Conservation (phyloP, 1,140 invertebrate genomes). For the Meloidogyne hapla region DNA sequence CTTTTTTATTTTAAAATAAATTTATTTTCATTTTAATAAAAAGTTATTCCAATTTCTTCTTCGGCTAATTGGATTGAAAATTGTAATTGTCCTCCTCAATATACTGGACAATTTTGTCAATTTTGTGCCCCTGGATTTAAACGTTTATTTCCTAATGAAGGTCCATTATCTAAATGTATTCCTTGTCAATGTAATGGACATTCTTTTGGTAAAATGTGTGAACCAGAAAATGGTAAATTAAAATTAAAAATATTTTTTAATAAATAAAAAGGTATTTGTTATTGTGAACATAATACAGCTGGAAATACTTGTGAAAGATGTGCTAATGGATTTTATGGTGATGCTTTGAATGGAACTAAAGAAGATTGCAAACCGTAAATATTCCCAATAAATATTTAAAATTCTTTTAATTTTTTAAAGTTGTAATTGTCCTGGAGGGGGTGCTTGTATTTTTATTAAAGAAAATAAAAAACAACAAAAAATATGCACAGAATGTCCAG, state of each 20-base stretch:
- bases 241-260: background rate
- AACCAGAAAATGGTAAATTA: conserved; percentile 79
- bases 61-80: conserved; percentile 85
- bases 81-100: conserved; percentile 86
- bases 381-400: background rate
- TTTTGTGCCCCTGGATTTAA: conserved; percentile 88
- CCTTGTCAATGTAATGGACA: conserved; percentile 93
- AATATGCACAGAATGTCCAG: conserved; percentile 87
- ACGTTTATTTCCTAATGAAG: conserved; percentile 82
- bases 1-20: too few relatives aligned
- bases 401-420: background rate
- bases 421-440: conserved; percentile 85
- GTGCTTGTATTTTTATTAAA: conserved; percentile 87
- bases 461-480: conserved; percentile 79
- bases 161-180: conserved; percentile 86
- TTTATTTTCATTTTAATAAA: background rate
- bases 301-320: conserved; percentile 84
- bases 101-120: conserved; percentile 89
- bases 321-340: conserved; percentile 87
- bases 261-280: conserved; percentile 31
- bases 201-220: conserved; percentile 81
- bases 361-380: conserved; percentile 80
- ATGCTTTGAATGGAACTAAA: conserved; percentile 80
- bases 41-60: background rate
- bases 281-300: conserved; percentile 47